Percentiles rank a stretch among this genome's conserved stretches.
phyloP scores from a whole-genome alignment of 2,113 vertebrate genomes.

The Hippocampus guttulatus region DNA sequence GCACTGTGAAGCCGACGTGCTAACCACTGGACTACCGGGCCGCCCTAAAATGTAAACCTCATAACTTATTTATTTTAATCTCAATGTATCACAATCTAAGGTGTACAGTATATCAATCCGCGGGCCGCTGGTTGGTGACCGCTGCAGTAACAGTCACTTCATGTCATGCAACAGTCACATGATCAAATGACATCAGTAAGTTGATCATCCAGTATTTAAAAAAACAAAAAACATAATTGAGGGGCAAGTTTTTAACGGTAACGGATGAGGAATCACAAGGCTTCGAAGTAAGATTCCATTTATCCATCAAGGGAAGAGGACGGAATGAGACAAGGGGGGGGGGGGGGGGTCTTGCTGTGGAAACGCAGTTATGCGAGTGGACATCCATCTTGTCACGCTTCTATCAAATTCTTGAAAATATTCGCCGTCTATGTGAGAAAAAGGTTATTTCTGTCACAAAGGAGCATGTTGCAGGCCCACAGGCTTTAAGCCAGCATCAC shows the following conservation, averaged over 20 bases:
- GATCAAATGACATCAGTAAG: neutral
- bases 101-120: no score
- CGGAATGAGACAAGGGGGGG: slow-evolving; percentile 14
- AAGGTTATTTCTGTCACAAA: slow-evolving; percentile 13
- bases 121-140: no score
- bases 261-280: neutral
- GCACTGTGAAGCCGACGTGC: no score
- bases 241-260: neutral
- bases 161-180: neutral
- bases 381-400: neutral
- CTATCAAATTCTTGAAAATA: slow-evolving; percentile 2
- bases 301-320: slow-evolving; percentile 8
- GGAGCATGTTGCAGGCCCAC: slow-evolving; percentile 3
- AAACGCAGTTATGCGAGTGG: slow-evolving; percentile 12
- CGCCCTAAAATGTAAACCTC: no score
- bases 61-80: no score
- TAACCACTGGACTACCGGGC: no score
- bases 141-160: neutral
- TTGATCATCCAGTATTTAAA: neutral
- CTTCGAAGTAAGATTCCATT: slow-evolving; percentile 33
- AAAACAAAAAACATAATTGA: neutral
- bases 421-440: neutral
- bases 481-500: slow-evolving; percentile 10
- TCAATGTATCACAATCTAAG: no score
- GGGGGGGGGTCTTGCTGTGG: neutral